These are phyloP conservation scores for Cranoglanis bouderius DNA, from an alignment of 2,113 vertebrate genomes.

Conservation along the genomic window DNA sequence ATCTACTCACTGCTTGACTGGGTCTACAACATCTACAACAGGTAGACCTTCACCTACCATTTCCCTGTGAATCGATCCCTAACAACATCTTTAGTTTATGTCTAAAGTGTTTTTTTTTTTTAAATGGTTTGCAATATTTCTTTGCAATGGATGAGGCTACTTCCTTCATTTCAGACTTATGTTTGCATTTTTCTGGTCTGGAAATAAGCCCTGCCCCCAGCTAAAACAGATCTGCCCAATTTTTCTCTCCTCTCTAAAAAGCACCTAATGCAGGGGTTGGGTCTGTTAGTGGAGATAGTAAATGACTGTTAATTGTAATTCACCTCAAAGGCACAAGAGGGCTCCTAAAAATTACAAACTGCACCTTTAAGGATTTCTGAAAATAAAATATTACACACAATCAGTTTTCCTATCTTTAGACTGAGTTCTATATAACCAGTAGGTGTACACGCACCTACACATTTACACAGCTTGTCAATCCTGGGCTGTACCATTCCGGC, in stretches of 20 bases:
- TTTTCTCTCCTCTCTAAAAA: not conserved
- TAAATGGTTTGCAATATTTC: not conserved
- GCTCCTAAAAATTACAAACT: not conserved
- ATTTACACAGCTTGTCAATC: not conserved
- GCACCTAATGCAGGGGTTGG: not conserved
- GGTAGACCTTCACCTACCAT: constrained; percentile 64
- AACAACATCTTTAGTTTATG: not conserved
- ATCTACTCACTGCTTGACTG: constrained; percentile 87
- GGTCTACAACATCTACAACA: constrained; percentile 87
- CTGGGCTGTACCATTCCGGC: not conserved
- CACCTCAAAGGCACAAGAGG: not conserved
- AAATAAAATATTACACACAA: not conserved
- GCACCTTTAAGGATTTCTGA: not conserved
- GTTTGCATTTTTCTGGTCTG: not conserved
- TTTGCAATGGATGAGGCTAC: not conserved
- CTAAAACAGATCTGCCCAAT: not conserved
- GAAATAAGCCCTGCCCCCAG: not conserved
- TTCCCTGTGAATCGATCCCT: not conserved
- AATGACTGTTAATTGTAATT: not conserved
- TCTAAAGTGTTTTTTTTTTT: not conserved
- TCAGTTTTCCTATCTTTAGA: not conserved
- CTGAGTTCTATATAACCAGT: not conserved
- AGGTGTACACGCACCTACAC: not conserved
- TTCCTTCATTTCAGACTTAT: not conserved
- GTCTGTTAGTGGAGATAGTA: not conserved